A percentile compares a stretch with the other conserved stretches of the same genome.
These are phyloP conservation scores for Drepana falcataria DNA, from an alignment of 2,888 invertebrate genomes.

Conservation along the genomic window DNA sequence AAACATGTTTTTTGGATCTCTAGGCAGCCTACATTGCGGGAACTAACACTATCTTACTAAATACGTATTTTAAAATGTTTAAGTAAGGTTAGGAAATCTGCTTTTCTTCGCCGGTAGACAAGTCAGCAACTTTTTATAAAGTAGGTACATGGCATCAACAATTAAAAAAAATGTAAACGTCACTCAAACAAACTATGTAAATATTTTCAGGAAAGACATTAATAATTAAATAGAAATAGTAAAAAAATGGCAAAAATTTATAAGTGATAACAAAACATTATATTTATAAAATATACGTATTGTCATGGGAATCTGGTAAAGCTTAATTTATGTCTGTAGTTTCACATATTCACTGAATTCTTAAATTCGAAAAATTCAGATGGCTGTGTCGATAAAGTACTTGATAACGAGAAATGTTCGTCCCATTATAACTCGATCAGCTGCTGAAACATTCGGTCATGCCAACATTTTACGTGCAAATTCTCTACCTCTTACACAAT, in stretches of 20 bases:
- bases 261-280: constrained; percentile 6
- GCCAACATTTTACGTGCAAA: not conserved
- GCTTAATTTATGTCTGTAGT: not conserved
- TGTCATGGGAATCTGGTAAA: constrained; percentile 1
- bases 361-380: not conserved
- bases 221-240: not conserved
- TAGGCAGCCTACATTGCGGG: too few relatives aligned
- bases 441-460: not conserved
- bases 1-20: too few relatives aligned
- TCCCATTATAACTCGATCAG: not conserved
- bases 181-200: not conserved
- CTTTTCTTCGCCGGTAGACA: not conserved
- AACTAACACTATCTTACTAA: too few relatives aligned
- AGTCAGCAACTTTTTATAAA: not conserved
- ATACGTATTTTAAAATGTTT: too few relatives aligned
- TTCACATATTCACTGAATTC: not conserved
- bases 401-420: not conserved
- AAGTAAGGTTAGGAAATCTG: not conserved
- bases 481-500: not conserved
- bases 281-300: not conserved
- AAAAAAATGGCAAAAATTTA: constrained; percentile 18
- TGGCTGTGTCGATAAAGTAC: not conserved
- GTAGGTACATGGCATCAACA: not conserved
- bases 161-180: not conserved
- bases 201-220: not conserved